phyloP scores from a whole-genome alignment of 2,113 vertebrate species.

The Poeciliopsis occidentalis region DNA sequence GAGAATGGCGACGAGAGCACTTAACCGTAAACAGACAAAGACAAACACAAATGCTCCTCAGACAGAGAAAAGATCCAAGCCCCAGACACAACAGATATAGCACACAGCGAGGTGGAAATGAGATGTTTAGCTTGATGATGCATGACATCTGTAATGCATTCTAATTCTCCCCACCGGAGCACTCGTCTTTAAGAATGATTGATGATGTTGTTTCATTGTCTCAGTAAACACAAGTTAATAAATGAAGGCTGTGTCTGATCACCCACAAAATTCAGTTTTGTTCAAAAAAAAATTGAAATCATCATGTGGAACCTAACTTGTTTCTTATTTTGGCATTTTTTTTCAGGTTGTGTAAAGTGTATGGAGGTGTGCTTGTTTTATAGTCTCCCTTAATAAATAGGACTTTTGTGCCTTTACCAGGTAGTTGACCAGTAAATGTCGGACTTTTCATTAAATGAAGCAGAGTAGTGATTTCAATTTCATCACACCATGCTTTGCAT shows the following conservation, averaged over 20 bases:
- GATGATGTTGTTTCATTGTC: constrained; percentile 79
- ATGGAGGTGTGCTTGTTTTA: not conserved
- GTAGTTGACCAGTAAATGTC: constrained; percentile 46
- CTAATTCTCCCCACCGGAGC: constrained; percentile 78
- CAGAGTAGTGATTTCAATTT: constrained; percentile 68
- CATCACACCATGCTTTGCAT: constrained; percentile 66
- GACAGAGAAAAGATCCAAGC: constrained; percentile 47
- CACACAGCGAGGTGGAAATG: constrained; percentile 74
- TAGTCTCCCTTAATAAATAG: constrained; percentile 1
- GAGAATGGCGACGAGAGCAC: constrained; percentile 67
- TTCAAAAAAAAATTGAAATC: constrained; percentile 24
- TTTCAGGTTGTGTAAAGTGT: not conserved
- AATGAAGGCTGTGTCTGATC: constrained; percentile 71
- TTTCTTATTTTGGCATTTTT: constrained; percentile 27
- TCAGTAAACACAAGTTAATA: constrained; percentile 79
- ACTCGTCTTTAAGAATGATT: constrained; percentile 79
- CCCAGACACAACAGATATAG: constrained; percentile 69
- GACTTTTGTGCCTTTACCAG: constrained; percentile 20
- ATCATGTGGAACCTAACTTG: constrained; percentile 27
- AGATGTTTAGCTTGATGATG: constrained; percentile 80
- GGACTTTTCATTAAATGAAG: constrained; percentile 61
- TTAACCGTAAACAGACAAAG: constrained; percentile 68
- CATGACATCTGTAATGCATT: constrained; percentile 81
- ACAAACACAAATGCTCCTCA: constrained; percentile 50
- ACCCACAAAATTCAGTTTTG: constrained; percentile 48